These are phyloP conservation scores for Lithobates sylvaticus DNA, from an alignment of 2,797 vertebrate species.

Conservation along the genomic window DNA sequence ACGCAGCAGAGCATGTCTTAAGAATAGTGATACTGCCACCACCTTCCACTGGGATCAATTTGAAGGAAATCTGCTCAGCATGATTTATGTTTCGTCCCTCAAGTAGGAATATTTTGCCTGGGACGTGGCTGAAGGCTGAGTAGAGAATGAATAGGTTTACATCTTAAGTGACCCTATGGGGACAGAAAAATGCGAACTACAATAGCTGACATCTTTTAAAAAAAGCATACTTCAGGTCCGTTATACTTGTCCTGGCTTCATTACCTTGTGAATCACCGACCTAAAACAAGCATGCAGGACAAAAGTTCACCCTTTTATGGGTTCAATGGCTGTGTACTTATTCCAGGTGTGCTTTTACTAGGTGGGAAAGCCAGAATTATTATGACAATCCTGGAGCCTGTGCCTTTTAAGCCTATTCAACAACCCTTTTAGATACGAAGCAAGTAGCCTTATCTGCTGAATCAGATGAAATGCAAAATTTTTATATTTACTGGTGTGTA, in stretches of 20 bases:
- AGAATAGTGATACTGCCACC: neutral
- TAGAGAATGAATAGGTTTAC: neutral
- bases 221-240: neutral
- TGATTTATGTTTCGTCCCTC: neutral
- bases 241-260: neutral
- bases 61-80: neutral
- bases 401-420: too few relatives aligned
- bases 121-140: neutral
- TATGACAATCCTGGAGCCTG: too few relatives aligned
- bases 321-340: too few relatives aligned
- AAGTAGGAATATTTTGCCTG: neutral
- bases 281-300: neutral
- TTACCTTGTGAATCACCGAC: neutral
- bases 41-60: neutral
- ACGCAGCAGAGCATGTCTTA: neutral
- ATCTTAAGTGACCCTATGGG: neutral
- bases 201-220: neutral
- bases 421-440: too few relatives aligned
- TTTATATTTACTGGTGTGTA: too few relatives aligned
- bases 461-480: too few relatives aligned
- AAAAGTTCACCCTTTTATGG: neutral
- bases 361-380: too few relatives aligned
- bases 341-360: too few relatives aligned
- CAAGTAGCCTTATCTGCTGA: too few relatives aligned
- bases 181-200: neutral